Evolutionary conservation across 2,797 vertebrate genomes (phyloP).

Genomic region (Otolemur crassicaudatus): DNA sequence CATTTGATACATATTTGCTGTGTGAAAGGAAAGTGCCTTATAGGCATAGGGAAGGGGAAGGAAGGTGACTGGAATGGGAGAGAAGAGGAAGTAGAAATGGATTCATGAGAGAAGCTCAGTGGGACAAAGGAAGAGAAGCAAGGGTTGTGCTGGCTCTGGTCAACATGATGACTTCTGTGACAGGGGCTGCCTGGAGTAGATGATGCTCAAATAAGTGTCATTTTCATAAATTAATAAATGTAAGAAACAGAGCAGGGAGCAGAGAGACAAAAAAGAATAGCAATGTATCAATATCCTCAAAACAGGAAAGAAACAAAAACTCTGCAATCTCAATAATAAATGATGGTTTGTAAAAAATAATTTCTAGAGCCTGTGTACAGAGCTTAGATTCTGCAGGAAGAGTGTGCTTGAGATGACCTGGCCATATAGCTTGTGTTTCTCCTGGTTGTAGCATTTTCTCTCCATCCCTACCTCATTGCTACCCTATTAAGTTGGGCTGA

Average conservation of each 20-base stretch:
- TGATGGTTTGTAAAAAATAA: neutral
- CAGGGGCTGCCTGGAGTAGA: no score
- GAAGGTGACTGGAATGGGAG: accelerated
- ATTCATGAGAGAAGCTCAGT: neutral
- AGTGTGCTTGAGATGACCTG: neutral
- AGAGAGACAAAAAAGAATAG: neutral
- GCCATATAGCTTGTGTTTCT: accelerated
- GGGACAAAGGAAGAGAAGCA: neutral
- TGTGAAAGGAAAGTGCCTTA: neutral
- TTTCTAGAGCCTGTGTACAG: no score
- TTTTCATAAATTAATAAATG: neutral
- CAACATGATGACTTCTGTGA: accelerated
- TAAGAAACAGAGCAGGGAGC: neutral
- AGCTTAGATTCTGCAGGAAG: neutral
- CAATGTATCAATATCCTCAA: neutral
- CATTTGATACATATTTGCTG: neutral
- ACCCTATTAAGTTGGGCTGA: neutral
- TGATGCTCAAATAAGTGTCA: neutral
- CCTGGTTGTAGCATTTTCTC: neutral
- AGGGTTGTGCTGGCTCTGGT: accelerated
- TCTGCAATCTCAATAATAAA: neutral
- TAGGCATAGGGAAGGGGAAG: neutral
- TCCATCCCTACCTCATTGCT: neutral
- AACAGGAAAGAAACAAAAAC: neutral
- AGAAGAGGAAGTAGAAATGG: neutral